Conservation (phyloP, 2,797 vertebrate species). For the Eremophila alpestris region DNA sequence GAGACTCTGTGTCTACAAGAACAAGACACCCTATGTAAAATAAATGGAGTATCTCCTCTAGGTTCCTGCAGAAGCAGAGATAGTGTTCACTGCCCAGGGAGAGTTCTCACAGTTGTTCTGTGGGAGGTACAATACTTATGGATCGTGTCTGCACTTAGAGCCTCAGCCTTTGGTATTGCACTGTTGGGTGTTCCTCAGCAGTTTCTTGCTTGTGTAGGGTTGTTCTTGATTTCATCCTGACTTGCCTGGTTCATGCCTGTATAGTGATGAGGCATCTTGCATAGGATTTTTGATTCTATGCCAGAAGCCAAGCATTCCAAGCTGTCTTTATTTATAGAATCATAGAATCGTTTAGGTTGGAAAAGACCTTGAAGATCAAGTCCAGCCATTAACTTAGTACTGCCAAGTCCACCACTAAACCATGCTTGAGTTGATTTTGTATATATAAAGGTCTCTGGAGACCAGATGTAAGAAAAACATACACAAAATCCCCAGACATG, state of each 20-base stretch:
- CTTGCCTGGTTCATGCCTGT: conserved; percentile 16
- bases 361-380: background rate
- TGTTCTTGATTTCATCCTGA: background rate
- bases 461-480: background rate
- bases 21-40: background rate
- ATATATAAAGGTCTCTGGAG: background rate
- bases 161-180: background rate
- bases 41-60: background rate
- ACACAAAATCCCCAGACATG: background rate
- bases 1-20: background rate
- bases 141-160: background rate
- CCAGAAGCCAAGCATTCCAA: conserved; percentile 52
- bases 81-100: background rate
- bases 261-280: background rate
- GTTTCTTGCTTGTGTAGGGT: background rate
- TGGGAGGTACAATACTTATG: background rate
- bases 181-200: background rate
- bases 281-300: conserved; percentile 37
- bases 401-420: background rate
- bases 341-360: background rate
- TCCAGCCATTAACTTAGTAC: background rate
- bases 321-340: conserved; percentile 37
- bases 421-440: background rate
- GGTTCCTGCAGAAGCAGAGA: background rate
- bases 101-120: background rate